Evolutionary conservation across 2,797 vertebrate genomes (phyloP).

Genomic region (Crypturellus tataupa): DNA sequence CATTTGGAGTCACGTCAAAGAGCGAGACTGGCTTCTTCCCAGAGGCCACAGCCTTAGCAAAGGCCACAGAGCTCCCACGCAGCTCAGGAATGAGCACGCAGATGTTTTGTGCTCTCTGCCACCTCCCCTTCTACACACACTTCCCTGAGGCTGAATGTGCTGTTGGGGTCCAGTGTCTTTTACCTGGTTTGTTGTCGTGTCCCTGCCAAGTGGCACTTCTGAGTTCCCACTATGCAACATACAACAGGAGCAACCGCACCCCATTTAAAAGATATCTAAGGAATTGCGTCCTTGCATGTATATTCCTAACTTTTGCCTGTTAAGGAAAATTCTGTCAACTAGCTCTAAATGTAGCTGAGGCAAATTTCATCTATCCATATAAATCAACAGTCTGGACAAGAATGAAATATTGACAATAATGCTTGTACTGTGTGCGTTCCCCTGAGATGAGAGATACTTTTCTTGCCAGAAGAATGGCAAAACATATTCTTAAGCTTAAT

Average conservation of each 20-base stretch:
- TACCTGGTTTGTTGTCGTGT: background rate
- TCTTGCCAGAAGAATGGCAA: background rate
- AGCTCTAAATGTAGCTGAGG: background rate
- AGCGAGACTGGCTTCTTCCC: background rate
- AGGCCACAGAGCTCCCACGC: background rate
- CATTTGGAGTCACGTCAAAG: background rate
- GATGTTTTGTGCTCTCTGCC: background rate
- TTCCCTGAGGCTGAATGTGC: rapidly evolving
- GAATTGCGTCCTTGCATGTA: background rate
- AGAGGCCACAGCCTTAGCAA: background rate
- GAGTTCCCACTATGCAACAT: background rate
- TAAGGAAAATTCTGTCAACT: background rate
- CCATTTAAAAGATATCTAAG: background rate
- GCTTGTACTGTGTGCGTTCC: background rate
- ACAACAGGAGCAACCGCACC: background rate
- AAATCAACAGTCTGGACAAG: background rate
- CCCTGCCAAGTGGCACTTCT: background rate
- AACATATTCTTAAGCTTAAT: background rate
- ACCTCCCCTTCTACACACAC: background rate
- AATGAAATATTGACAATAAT: background rate
- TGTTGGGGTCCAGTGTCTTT: background rate
- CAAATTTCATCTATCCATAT: background rate
- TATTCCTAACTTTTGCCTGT: background rate
- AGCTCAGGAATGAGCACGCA: background rate
- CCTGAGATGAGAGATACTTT: background rate